Base-by-base conservation (phyloP, 2,888 invertebrate species). In the Ectropis crepuscularia region DNA sequence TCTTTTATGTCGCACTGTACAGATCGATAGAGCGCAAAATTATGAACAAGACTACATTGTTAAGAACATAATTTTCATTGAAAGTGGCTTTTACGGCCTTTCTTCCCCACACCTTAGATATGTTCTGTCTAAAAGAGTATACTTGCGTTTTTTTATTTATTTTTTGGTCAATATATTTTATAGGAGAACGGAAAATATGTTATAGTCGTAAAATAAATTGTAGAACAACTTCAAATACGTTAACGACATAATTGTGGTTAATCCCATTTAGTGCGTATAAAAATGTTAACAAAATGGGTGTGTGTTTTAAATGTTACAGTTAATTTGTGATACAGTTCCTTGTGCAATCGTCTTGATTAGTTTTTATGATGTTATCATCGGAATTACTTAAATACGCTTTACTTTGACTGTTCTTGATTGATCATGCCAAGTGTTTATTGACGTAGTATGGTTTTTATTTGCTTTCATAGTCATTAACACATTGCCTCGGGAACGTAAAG, bases 201-300 rank as follows among this genome's bases (percentile, higher is more conserved):
- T 81, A 78, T 73, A 66, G 54, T 73, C 69, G 81, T 81, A 81
- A 74, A 82, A 85, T 84, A 61, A 83, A 85, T 83, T 84, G 80
- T 80, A 83, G 82, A 74, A 55, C 72, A 74, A 73, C 75, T 72
- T 76, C 74, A 75, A 73, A 64, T 64, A 73, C 51, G 63, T 59
- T 68, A 74, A 78, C 69, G 72, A 71, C 71, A 72, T 78, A 78
- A 81, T 82, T 70, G 65, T 74, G 71, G 74, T 73, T 63, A 65
- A 61, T 63, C 62, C 47, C 61, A 57, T 63, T 66, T 47, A 47
- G 47, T 42, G 51, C 47, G 49, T 64, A 36, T 38, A 55, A 57
- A 58, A 50, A 50, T 57, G 53, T 53, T 69, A 63, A 69, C 61
- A 61, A 67, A 62, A 61, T 60, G 49, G 59, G 61, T 63, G 61